Conservation (phyloP, 2,797 vertebrate species). For the Lepidocolaptes lacrymiger region DNA sequence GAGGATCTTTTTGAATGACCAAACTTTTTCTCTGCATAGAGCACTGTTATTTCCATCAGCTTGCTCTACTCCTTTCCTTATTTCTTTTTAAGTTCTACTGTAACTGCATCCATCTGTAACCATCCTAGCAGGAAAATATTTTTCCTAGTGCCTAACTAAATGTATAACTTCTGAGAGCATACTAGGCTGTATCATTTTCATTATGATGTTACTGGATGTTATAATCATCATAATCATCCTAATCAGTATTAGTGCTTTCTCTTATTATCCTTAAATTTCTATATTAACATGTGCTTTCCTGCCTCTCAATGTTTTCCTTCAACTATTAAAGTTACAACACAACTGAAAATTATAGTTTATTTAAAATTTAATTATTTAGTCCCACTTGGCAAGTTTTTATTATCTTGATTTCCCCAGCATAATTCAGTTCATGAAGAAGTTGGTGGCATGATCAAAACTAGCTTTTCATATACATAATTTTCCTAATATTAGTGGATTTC, state of each 20-base stretch:
- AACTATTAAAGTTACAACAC: neutral
- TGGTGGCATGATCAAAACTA: neutral
- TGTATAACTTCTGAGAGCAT: neutral
- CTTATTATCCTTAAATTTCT: constrained; percentile 23
- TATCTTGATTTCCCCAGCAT: neutral
- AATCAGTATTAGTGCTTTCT: constrained; percentile 36
- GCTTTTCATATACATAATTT: neutral
- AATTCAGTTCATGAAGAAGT: neutral
- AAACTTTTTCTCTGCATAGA: neutral
- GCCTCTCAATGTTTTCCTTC: neutral
- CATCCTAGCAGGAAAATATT: neutral
- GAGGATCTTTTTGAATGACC: neutral
- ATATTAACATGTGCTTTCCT: constrained; percentile 6
- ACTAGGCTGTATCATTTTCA: constrained; percentile 1
- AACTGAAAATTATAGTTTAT: constrained; percentile 11
- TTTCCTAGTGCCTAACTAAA: constrained; percentile 12
- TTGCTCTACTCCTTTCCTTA: neutral
- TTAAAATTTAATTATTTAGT: constrained; percentile 25
- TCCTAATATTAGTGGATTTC: neutral
- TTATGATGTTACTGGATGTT: constrained; percentile 39
- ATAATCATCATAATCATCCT: constrained; percentile 33
- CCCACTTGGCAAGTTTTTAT: constrained; percentile 1
- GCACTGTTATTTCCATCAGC: neutral
- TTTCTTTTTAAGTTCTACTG: neutral
- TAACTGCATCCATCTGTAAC: neutral